Conservation (phyloP, 2,888 invertebrate species). For the Eilema sororculum region DNA sequence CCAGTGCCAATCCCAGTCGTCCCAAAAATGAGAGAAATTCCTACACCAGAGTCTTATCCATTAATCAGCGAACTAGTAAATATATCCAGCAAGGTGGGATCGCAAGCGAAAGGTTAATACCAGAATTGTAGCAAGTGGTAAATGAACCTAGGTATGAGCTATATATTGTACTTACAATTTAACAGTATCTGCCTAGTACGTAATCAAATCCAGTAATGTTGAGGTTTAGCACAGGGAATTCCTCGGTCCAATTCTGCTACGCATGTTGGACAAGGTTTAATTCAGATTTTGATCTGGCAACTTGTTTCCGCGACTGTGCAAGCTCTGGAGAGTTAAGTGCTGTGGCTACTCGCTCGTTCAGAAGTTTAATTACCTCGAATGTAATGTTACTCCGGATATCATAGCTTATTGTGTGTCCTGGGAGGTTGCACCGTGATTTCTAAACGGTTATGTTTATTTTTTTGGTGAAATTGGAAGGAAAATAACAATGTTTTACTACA, state of each 20-base stretch:
- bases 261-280: slow-evolving; percentile 12
- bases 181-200: background rate
- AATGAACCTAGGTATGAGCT: too few species aligned
- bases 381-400: slow-evolving; percentile 5
- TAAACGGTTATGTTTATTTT: background rate
- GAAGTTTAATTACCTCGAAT: slow-evolving; percentile 6
- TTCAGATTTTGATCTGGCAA: slow-evolving; percentile 20
- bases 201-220: background rate
- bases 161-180: background rate
- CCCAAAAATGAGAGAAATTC: too few species aligned
- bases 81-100: too few species aligned
- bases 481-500: too few species aligned
- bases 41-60: too few species aligned
- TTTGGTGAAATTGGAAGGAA: too few species aligned
- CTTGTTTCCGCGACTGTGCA: slow-evolving; percentile 11
- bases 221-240: slow-evolving; percentile 9
- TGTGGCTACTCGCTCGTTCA: slow-evolving; percentile 9
- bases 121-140: background rate
- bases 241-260: background rate
- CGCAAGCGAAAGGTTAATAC: too few species aligned
- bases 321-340: slow-evolving; percentile 9
- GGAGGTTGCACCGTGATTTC: background rate
- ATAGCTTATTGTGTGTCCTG: background rate
- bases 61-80: too few species aligned
- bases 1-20: too few species aligned